Evolutionary conservation across 2,888 invertebrate genomes (phyloP).

Genomic region (Pinctada fucata): DNA sequence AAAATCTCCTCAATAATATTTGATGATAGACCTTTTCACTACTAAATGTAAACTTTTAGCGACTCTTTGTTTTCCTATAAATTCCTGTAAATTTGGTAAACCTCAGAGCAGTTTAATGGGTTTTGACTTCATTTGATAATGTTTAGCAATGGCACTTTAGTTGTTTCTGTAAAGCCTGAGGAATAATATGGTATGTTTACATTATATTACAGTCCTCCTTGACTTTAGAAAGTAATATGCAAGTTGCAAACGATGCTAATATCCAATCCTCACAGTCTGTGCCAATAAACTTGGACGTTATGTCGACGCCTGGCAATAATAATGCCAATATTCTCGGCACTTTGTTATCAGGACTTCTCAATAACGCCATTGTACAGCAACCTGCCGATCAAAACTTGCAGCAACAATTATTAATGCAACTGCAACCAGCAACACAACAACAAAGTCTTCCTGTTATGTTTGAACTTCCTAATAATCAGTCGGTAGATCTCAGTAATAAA

Average conservation of each 20-base stretch:
- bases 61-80: no score
- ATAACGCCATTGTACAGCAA: constrained; percentile 27
- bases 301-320: constrained; percentile 11
- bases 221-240: not conserved
- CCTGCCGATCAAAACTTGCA: not conserved
- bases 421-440: not conserved
- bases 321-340: constrained; percentile 43
- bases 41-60: no score
- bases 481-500: constrained; percentile 3
- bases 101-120: not conserved
- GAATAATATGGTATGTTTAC: not conserved
- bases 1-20: no score
- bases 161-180: not conserved
- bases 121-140: not conserved
- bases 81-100: constrained; percentile 19
- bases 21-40: no score
- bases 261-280: not conserved
- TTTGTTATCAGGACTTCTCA: constrained; percentile 38
- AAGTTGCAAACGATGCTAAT: not conserved
- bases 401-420: not conserved
- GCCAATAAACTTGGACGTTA: constrained; percentile 1
- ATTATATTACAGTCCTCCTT: not conserved
- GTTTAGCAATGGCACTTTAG: not conserved
- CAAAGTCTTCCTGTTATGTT: not conserved
- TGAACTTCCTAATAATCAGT: not conserved